A percentile compares a stretch with the other conserved stretches of the same genome.
Conservation (phyloP, 2,113 vertebrate species). For the Lamprotornis superbus region DNA sequence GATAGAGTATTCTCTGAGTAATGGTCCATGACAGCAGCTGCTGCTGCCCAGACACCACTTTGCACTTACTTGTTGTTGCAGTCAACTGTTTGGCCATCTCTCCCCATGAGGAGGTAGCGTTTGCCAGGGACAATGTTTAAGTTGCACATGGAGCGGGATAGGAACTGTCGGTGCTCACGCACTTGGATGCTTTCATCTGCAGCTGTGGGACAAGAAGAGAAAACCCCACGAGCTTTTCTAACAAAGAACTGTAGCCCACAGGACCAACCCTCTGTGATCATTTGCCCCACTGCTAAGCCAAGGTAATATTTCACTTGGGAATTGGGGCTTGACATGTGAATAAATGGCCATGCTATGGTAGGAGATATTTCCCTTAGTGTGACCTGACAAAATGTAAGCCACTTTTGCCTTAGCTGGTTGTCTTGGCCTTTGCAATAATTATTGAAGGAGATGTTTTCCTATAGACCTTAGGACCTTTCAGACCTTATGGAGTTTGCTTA, state of each 20-base stretch:
- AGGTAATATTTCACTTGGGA: not conserved
- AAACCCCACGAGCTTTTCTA: not conserved
- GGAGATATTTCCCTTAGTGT: not conserved
- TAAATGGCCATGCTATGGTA: not conserved
- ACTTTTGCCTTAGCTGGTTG: not conserved
- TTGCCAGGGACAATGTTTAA: slow-evolving; percentile 15
- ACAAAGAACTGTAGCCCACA: not conserved
- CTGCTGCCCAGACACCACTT: not conserved
- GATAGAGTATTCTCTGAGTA: not conserved
- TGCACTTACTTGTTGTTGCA: slow-evolving; percentile 51
- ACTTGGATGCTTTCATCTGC: slow-evolving; percentile 31
- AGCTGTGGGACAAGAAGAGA: slow-evolving; percentile 2
- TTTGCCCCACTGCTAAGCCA: not conserved
- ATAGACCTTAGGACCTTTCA: not conserved
- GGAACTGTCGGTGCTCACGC: slow-evolving; percentile 40
- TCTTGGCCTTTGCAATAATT: not conserved
- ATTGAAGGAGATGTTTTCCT: not conserved
- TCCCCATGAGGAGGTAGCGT: slow-evolving; percentile 71
- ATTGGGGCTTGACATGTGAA: not conserved
- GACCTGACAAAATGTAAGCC: not conserved
- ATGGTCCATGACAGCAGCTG: fast-evolving
- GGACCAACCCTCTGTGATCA: not conserved
- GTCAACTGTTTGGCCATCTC: not conserved
- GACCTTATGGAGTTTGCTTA: not conserved
- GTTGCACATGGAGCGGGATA: slow-evolving; percentile 11